These are phyloP conservation scores for Patella caerulea DNA, from an alignment of 2,888 invertebrate species.

Conservation along the genomic window DNA sequence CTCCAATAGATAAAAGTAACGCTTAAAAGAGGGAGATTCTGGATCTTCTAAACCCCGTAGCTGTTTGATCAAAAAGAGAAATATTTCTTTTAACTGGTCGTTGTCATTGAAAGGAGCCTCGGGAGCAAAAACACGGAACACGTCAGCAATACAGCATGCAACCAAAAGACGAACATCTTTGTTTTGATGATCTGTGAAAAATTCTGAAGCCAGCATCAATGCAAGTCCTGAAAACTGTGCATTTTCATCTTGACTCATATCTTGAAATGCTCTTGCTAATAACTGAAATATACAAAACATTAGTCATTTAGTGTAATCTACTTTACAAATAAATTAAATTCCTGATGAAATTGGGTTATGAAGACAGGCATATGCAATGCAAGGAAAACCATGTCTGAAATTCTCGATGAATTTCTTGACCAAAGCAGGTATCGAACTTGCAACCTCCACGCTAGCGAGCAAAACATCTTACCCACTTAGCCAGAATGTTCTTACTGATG, in stretches of 20 bases:
- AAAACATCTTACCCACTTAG: too few relatives aligned
- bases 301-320: neutral
- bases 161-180: conserved; percentile 94
- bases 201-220: conserved; percentile 91
- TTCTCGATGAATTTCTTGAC: too few relatives aligned
- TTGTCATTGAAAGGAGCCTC: conserved; percentile 98
- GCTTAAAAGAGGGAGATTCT: conserved; percentile 96
- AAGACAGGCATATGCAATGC: too few relatives aligned
- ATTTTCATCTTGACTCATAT: conserved; percentile 94
- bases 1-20: conserved; percentile 96
- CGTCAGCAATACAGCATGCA: conserved; percentile 97
- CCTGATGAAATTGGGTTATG: too few relatives aligned
- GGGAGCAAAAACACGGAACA: conserved; percentile 95
- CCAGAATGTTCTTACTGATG: too few relatives aligned
- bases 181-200: conserved; percentile 89
- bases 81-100: conserved; percentile 86
- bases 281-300: conserved; percentile 49
- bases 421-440: too few relatives aligned
- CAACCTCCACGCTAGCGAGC: too few relatives aligned
- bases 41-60: conserved; percentile 93
- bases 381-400: too few relatives aligned
- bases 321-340: neutral
- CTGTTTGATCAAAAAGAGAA: conserved; percentile 94
- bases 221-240: conserved; percentile 79
- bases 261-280: conserved; percentile 90